These are phyloP conservation scores for Lamellibrachia satsuma DNA, from an alignment of 2,888 invertebrate species.

Conservation along the genomic window DNA sequence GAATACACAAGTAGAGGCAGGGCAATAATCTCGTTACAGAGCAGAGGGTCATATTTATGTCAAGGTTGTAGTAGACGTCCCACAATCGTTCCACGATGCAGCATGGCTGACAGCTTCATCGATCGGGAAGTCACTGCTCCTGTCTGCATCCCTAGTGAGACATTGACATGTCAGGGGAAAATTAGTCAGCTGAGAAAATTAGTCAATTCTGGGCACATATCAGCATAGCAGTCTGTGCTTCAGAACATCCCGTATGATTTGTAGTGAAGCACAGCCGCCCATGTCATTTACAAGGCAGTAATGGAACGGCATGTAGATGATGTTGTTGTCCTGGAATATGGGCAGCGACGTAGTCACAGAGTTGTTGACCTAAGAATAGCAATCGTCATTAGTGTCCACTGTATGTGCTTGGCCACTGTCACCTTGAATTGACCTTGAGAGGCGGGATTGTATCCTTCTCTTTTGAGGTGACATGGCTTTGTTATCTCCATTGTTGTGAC, in stretches of 20 bases:
- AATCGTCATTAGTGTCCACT: background rate
- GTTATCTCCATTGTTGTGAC: background rate
- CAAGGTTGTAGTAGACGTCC: background rate
- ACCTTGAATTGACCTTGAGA: background rate
- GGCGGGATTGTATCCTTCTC: background rate
- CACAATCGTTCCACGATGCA: background rate
- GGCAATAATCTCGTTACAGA: background rate
- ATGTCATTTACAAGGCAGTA: background rate
- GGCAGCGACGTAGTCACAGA: background rate
- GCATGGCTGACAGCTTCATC: background rate
- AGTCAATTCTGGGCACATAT: background rate
- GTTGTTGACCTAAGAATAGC: background rate
- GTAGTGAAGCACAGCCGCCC: background rate
- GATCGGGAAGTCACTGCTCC: background rate
- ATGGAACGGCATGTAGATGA: background rate
- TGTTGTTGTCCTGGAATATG: background rate
- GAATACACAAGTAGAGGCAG: background rate
- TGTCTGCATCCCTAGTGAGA: background rate
- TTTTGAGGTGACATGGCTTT: background rate
- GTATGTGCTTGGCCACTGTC: background rate
- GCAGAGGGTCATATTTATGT: background rate
- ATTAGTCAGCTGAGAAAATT: background rate
- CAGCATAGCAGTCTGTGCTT: background rate
- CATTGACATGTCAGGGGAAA: background rate
- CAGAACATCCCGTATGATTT: background rate